Conservation (phyloP, 2,113 vertebrate species). For the Recurvirostra avosetta region DNA sequence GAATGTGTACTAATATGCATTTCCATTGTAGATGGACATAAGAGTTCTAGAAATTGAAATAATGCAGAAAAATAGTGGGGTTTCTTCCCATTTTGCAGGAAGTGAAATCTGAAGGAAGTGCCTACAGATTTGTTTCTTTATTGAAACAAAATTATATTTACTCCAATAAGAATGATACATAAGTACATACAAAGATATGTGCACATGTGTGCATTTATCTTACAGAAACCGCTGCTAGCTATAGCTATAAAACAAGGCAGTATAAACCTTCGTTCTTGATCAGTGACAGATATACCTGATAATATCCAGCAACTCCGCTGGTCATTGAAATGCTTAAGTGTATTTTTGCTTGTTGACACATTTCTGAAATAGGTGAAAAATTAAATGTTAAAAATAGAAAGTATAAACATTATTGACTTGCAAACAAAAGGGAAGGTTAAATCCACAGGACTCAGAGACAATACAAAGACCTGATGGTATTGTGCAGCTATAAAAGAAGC, state of each 20-base stretch:
- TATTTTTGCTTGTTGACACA: background rate
- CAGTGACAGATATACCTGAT: background rate
- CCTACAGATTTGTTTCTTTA: background rate
- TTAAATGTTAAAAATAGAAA: background rate
- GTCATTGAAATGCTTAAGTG: background rate
- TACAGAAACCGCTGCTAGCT: background rate
- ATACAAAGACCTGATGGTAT: background rate
- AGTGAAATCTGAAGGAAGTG: background rate
- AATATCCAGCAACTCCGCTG: background rate
- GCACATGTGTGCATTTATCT: background rate
- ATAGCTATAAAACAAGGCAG: background rate
- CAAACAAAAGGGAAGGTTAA: background rate
- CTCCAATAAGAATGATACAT: background rate
- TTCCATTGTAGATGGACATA: background rate
- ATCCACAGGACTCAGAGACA: background rate
- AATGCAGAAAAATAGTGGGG: background rate
- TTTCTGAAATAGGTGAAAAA: background rate
- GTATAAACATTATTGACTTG: background rate
- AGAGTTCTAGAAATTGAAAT: background rate
- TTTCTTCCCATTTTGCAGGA: background rate
- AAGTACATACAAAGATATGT: background rate
- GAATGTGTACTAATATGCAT: background rate
- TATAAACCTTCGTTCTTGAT: background rate
- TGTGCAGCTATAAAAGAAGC: background rate
- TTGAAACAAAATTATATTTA: background rate